Conservation (phyloP, 2,113 vertebrate species). For the Mobula hypostoma region DNA sequence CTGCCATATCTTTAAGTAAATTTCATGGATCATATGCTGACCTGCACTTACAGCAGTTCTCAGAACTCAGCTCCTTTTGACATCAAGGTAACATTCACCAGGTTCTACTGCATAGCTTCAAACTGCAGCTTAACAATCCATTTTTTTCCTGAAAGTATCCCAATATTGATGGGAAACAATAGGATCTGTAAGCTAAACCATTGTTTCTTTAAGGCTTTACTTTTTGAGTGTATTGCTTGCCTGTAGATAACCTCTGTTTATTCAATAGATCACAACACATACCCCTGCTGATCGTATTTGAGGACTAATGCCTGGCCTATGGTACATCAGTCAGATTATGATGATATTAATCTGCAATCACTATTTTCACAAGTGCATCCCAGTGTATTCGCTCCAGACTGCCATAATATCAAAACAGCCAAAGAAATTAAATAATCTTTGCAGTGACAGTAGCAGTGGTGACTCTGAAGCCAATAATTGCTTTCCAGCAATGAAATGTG, state of each 20-base stretch:
- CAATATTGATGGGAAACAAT: neutral
- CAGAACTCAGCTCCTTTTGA: too few species aligned
- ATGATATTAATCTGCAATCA: slow-evolving; percentile 11
- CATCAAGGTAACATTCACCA: neutral
- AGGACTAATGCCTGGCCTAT: slow-evolving; percentile 3
- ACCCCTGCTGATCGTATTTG: neutral
- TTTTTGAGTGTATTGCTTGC: neutral
- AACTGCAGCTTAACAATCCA: neutral
- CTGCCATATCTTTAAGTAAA: too few species aligned
- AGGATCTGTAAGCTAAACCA: neutral
- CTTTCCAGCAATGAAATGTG: slow-evolving; percentile 2
- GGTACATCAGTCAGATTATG: neutral
- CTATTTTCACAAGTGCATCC: neutral
- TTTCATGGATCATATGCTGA: too few species aligned
- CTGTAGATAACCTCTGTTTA: slow-evolving; percentile 4
- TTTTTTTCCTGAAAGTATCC: neutral
- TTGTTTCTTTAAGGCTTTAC: neutral
- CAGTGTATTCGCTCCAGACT: neutral
- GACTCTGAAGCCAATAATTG: neutral
- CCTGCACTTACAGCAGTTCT: too few species aligned
- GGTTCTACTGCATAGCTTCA: neutral
- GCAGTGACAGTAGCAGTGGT: neutral
- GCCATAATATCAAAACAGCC: slow-evolving; percentile 1
- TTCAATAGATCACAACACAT: neutral
- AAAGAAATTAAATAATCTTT: neutral